Base-by-base conservation (phyloP, 1,140 invertebrate genomes). In the Vanessa atalanta region DNA sequence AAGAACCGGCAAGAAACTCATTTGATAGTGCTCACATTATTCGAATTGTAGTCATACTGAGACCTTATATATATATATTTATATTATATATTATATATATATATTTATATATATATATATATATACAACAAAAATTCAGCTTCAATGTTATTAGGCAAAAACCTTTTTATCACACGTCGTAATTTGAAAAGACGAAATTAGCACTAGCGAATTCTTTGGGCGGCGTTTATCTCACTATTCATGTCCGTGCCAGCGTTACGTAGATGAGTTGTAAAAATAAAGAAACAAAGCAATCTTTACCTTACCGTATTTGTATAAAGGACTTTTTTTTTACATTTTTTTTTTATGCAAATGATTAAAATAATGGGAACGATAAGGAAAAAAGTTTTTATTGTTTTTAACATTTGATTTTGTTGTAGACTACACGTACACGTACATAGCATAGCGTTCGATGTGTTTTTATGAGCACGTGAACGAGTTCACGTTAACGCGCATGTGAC, bases 401-500 rank as follows among this genome's bases (percentile, higher is more conserved):
- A 57, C 16, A 20, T 23, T 57, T 2, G 11, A 53, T n/a, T 14
- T 8, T 55, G n/a, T 7, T 16, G 9, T 16, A 50, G 51, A n/a
- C 13, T 23, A 31, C 2, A 4, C 6, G 26, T 31, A 31, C 26
- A 4, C 6, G 26, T 31, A 31, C 6, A 31, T 11, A n/a, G 2
- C 13, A 7, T 37, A 15, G 20, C 15, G 26, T 37, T 61, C 12
- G 37, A 61, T 13, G 26, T 61, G 23, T 31, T 61, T 55, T 57
- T 57, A 57, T 57, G 8, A 1, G 20, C 57, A 47, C 37, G 53
- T 3, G 37, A 68, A 37, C 20, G 20, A 23, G 6, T 68, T 23
- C 63, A 68, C 64, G 57, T 73, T 68, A 55, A 66, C 43, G 63
- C 16, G 1, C 72, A 73, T 65, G 72, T 68, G 72, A 73, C 47